phyloP scores from a whole-genome alignment of 1,140 invertebrate species.

The Habropoda laboriosa region DNA sequence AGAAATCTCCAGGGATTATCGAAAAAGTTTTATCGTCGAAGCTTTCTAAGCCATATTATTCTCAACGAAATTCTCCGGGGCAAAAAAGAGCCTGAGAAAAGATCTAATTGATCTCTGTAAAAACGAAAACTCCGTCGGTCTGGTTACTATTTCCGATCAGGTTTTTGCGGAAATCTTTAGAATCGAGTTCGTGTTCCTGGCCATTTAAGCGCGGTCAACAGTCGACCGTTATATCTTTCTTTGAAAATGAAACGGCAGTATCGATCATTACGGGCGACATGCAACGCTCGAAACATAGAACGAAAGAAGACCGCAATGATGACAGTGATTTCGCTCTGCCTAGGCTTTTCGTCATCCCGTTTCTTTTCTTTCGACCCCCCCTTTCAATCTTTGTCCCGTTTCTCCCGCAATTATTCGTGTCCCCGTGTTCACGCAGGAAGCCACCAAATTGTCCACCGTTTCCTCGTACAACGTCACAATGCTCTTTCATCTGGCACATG shows the following conservation, averaged over 20 bases:
- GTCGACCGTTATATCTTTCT: slow-evolving; percentile 30
- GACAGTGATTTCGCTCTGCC: slow-evolving; percentile 38
- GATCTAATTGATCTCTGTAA: neutral
- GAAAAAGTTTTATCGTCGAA: too few species aligned
- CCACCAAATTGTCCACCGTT: slow-evolving; percentile 49
- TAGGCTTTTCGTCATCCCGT: slow-evolving; percentile 9
- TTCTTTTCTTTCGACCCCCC: neutral
- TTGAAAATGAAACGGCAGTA: slow-evolving; percentile 1
- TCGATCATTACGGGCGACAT: slow-evolving; percentile 31
- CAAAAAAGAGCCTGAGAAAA: neutral
- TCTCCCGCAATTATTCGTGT: slow-evolving; percentile 39
- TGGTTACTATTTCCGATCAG: neutral
- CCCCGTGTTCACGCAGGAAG: slow-evolving; percentile 45
- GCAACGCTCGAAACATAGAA: slow-evolving; percentile 46
- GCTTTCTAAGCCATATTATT: too few species aligned
- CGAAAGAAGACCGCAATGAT: slow-evolving; percentile 20
- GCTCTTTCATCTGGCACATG: slow-evolving; percentile 48
- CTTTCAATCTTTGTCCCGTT: slow-evolving; percentile 13
- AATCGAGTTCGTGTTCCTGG: neutral
- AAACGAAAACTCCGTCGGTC: neutral
- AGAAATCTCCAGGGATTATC: too few species aligned
- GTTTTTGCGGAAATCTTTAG: neutral
- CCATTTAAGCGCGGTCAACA: neutral
- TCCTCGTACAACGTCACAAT: slow-evolving; percentile 38
- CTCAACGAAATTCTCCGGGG: too few species aligned